A percentile compares a stretch with the other conserved stretches of the same genome.
Conservation (phyloP, 2,797 vertebrate species). For the Melanotaenia parkinsoni region DNA sequence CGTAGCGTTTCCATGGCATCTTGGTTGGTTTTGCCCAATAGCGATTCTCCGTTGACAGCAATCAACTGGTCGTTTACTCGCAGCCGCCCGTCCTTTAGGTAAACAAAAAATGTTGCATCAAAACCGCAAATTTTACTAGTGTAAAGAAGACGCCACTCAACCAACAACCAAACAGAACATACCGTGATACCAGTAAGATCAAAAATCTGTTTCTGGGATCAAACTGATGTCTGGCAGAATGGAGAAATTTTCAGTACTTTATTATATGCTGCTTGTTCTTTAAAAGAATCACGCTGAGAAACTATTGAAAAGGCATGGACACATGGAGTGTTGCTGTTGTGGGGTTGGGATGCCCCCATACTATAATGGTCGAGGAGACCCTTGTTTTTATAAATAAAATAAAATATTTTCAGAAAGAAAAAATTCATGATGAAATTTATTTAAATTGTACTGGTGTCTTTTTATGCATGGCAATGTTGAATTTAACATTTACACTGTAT, state of each 20-base stretch:
- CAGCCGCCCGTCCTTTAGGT: constrained; percentile 91
- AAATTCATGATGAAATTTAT: too few relatives aligned
- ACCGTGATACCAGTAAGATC: constrained; percentile 13
- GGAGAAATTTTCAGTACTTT: constrained; percentile 42
- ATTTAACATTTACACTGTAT: too few relatives aligned
- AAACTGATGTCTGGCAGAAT: constrained; percentile 36
- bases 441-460: too few relatives aligned
- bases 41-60: constrained; percentile 94
- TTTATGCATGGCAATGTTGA: too few relatives aligned
- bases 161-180: too few relatives aligned
- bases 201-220: constrained; percentile 18
- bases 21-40: constrained; percentile 95
- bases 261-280: constrained; percentile 39
- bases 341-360: too few relatives aligned
- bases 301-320: constrained; percentile 3
- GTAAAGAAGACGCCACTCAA: background rate
- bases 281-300: constrained; percentile 41
- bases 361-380: too few relatives aligned
- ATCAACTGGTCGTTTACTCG: constrained; percentile 96
- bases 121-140: background rate
- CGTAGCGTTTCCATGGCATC: constrained; percentile 97
- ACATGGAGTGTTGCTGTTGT: too few relatives aligned
- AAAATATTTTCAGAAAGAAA: too few relatives aligned
- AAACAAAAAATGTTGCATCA: background rate
- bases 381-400: too few relatives aligned